Base-by-base conservation (phyloP, 2,797 vertebrate genomes). In the Apogon hyalosoma region DNA sequence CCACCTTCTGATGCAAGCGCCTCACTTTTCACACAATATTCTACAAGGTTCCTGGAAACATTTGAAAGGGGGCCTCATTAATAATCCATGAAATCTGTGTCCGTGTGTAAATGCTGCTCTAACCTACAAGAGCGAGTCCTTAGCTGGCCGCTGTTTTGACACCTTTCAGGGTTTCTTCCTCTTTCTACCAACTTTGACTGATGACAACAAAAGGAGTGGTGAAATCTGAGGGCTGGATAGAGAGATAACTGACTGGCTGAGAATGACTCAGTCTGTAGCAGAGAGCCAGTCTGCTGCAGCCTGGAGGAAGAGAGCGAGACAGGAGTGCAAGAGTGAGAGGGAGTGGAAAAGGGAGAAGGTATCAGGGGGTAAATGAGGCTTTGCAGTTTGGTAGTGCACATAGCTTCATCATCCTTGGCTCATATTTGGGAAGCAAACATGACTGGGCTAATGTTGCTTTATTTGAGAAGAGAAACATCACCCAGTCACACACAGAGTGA, bases 231-330 rank as follows among this genome's bases (percentile, higher is more conserved):
- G 85, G 77, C 89, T 82, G 87, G 76, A 92, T 90, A 80, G 80
- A 87, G 82, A 90, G 90, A 92, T 92, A 91, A 92, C 85, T 86
- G 88, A 90, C 86, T 83, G 79, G 76, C 83, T 88, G 69, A 75
- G 85, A 89, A 88, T 91, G 88, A 93, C 88, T 92, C 89, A 87
- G 85, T 90, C 82, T 81, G 80, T 84, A 81, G 76, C 77, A 73
- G 79, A 73, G 79, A 83, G 71, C 73, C 65, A 68, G 87, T 82
- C 63, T 82, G 79, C 83, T 84, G 83, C 79, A 82, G 85, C 80
- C 85, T 57, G 40, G 43, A 83, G 83, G 70, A 71, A 81, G 75
- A 79, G 67, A 73, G 73, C 0, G 46, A 77, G 69, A 75, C 50
- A 73, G 59, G 51, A 76, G 70, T 28, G 75, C 57, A 38, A 67